These are phyloP conservation scores for Orthonevra nobilis DNA, from an alignment of 2,888 invertebrate genomes.

Conservation along the genomic window DNA sequence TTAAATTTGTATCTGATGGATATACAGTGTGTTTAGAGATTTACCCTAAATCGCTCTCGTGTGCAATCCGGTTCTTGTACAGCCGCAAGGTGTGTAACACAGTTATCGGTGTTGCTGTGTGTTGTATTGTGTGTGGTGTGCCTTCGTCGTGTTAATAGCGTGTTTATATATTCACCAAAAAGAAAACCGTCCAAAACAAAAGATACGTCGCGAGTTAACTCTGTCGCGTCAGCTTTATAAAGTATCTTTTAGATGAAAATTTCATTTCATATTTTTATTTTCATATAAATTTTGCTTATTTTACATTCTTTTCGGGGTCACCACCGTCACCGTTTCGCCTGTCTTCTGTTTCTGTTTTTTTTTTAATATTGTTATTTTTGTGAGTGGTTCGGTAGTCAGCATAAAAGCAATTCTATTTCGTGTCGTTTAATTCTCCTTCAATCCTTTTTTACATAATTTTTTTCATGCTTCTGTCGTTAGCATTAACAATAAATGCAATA, in stretches of 20 bases:
- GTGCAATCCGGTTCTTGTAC: slow-evolving; percentile 66
- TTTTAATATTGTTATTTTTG: too few species aligned
- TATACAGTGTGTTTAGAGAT: slow-evolving; percentile 46
- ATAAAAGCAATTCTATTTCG: slow-evolving; percentile 13
- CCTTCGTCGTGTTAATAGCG: slow-evolving; percentile 36
- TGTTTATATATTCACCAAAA: slow-evolving; percentile 22
- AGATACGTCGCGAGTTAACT: slow-evolving; percentile 20
- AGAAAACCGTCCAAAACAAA: slow-evolving; percentile 33
- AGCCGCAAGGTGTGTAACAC: slow-evolving; percentile 69
- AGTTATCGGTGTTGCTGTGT: slow-evolving; percentile 54
- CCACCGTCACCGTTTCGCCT: slow-evolving; percentile 10
- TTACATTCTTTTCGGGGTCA: slow-evolving; percentile 58
- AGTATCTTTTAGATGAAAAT: too few species aligned
- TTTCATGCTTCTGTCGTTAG: too few species aligned
- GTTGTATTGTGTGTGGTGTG: slow-evolving; percentile 36
- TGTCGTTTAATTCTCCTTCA: too few species aligned
- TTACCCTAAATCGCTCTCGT: slow-evolving; percentile 50
- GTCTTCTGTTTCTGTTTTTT: too few species aligned
- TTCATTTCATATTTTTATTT: too few species aligned
- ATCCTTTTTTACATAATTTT: too few species aligned
- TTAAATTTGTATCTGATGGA: slow-evolving; percentile 42
- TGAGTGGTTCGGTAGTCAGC: too few species aligned
- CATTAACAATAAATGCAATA: slow-evolving; percentile 49
- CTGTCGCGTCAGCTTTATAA: slow-evolving; percentile 25
- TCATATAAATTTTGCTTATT: slow-evolving; percentile 62